These are phyloP conservation scores for Rhynchonycteris naso DNA, from an alignment of 2,797 vertebrate species.

Conservation along the genomic window DNA sequence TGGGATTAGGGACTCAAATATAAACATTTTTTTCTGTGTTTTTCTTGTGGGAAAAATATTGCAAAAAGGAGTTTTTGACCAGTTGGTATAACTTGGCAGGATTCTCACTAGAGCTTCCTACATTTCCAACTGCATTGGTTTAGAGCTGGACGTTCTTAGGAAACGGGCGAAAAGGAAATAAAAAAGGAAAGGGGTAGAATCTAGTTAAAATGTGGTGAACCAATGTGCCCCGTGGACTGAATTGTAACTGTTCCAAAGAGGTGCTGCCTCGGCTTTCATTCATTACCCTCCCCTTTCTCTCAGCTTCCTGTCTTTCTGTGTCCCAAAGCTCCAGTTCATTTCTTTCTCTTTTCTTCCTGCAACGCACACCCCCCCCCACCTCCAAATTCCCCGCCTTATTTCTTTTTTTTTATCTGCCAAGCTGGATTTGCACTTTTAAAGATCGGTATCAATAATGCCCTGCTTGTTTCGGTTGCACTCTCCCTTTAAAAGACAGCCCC, in stretches of 20 bases:
- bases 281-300: conserved; percentile 62
- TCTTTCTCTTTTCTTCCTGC: conserved; percentile 72
- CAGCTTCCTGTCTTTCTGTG: conserved; percentile 71
- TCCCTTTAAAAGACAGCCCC: conserved; percentile 79
- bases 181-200: neutral
- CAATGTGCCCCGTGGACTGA: conserved; percentile 49
- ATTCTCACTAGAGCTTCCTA: conserved; percentile 55
- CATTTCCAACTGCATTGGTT: conserved; percentile 49
- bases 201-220: conserved; percentile 60
- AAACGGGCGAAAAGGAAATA: conserved; percentile 17
- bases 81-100: conserved; percentile 44
- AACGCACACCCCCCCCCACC: neutral
- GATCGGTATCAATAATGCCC: conserved; percentile 81
- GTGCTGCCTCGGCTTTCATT: neutral
- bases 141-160: conserved; percentile 71
- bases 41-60: conserved; percentile 55
- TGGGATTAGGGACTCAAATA: conserved; percentile 54
- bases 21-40: conserved; percentile 40
- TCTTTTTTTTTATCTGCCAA: conserved; percentile 74
- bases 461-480: conserved; percentile 79
- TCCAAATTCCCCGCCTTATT: conserved; percentile 53
- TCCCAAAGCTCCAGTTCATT: conserved; percentile 37
- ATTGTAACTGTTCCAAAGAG: conserved; percentile 40
- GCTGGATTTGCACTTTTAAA: conserved; percentile 79
- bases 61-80: conserved; percentile 57